Conservation (phyloP, 2,113 vertebrate genomes). For the Pseudorhombus dupliciocellatus region DNA sequence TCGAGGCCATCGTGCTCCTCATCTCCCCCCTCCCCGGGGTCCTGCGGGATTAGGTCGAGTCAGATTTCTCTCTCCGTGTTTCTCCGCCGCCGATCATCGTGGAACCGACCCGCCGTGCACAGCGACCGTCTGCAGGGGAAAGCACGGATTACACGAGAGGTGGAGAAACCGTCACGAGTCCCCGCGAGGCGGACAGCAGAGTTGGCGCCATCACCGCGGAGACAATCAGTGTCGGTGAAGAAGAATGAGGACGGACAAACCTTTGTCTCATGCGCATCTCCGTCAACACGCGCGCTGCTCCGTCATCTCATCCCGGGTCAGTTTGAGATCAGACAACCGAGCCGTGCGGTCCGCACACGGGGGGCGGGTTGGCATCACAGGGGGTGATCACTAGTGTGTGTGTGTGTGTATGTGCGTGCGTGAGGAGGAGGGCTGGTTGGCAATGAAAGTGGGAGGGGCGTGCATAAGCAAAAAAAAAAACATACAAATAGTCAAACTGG, state of each 20-base stretch:
- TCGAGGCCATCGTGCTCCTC: conserved; percentile 65
- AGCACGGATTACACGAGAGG: background rate
- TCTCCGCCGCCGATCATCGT: conserved; percentile 46
- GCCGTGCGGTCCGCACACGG: conserved; percentile 14
- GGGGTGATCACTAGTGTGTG: conserved; percentile 3
- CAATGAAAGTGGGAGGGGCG: conserved; percentile 44
- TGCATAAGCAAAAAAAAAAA: conserved; percentile 7
- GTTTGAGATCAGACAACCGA: conserved; percentile 44
- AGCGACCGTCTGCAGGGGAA: background rate
- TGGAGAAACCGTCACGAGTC: background rate
- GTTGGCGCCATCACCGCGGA: background rate
- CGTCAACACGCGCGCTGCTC: background rate
- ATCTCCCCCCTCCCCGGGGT: conserved; percentile 26
- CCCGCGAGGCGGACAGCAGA: background rate
- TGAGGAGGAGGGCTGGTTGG: conserved; percentile 15
- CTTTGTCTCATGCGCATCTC: background rate
- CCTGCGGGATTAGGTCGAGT: conserved; percentile 54
- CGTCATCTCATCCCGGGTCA: conserved; percentile 3
- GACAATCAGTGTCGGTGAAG: background rate
- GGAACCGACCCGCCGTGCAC: conserved; percentile 16
- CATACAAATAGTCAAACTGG: background rate
- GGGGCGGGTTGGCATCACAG: conserved; percentile 29
- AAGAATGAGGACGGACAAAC: background rate
- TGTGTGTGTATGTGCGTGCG: conserved; percentile 6
- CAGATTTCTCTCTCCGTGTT: conserved; percentile 36